phyloP scores from a whole-genome alignment of 2,888 invertebrate genomes.

The Troilus luridus region DNA sequence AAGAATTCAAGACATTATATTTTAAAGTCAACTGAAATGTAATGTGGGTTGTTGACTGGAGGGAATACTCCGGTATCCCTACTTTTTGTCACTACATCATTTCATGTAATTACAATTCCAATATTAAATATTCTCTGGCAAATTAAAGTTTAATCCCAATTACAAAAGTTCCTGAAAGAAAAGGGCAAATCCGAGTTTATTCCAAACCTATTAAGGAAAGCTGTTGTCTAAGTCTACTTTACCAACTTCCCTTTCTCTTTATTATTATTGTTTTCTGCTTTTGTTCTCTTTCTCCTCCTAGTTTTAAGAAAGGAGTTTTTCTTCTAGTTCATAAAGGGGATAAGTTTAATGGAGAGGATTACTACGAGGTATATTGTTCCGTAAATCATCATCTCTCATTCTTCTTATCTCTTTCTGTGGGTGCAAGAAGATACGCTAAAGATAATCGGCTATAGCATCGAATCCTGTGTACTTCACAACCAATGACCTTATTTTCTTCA shows the following conservation, averaged over 20 bases:
- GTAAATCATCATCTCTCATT: neutral
- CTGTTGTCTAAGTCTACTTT: neutral
- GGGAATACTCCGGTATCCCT: no score
- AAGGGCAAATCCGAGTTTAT: neutral
- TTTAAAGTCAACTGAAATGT: no score
- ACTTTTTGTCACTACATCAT: neutral
- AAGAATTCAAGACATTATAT: no score
- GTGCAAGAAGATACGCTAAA: neutral
- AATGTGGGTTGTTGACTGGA: no score
- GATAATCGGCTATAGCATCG: no score
- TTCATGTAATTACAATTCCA: neutral
- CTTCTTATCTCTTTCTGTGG: neutral
- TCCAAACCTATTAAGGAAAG: neutral
- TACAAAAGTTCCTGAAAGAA: neutral
- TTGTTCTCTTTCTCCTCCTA: neutral
- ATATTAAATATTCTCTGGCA: neutral
- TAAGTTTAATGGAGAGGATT: neutral
- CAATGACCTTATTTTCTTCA: no score
- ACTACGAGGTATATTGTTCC: neutral
- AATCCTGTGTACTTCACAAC: no score
- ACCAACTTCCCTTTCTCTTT: neutral
- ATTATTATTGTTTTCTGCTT: neutral
- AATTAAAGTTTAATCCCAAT: neutral
- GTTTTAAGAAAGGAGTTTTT: neutral
- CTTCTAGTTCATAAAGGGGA: neutral